phyloP scores from a whole-genome alignment of 2,797 vertebrate genomes.

The Carcharodon carcharias region DNA sequence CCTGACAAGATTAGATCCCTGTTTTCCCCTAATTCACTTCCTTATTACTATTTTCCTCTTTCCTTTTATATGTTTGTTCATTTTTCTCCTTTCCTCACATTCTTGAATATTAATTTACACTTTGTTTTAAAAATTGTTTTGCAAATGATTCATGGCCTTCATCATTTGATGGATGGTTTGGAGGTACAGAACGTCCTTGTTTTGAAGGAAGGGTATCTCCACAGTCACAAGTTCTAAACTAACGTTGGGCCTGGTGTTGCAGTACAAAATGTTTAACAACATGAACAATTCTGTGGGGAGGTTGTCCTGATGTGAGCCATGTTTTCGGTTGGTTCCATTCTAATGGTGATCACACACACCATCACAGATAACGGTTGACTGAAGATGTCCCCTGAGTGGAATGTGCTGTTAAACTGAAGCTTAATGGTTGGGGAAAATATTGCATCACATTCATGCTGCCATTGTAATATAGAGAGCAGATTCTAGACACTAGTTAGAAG shows the following conservation, averaged over 20 bases:
- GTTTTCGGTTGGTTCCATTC: neutral
- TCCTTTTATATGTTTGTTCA: neutral
- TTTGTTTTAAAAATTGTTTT: neutral
- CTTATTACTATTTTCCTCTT: neutral
- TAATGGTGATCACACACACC: neutral
- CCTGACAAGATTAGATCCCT: neutral
- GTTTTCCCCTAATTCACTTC: neutral
- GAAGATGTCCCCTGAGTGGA: neutral
- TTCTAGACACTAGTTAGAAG: neutral
- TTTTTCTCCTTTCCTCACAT: neutral
- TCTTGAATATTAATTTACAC: neutral
- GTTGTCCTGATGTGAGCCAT: neutral
- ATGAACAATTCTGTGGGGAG: no score
- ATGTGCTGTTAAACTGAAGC: slow-evolving; percentile 1
- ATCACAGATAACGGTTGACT: neutral
- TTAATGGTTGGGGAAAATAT: neutral
- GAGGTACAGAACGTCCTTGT: neutral
- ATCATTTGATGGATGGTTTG: neutral
- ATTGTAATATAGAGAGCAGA: neutral
- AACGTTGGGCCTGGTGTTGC: neutral
- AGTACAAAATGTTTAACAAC: neutral
- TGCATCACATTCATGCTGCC: neutral
- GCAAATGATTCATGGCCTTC: neutral
- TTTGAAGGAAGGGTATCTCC: neutral
- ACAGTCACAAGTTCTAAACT: neutral